These are phyloP conservation scores for Brachionus plicatilis DNA, from an alignment of 1,140 invertebrate species.

Conservation along the genomic window DNA sequence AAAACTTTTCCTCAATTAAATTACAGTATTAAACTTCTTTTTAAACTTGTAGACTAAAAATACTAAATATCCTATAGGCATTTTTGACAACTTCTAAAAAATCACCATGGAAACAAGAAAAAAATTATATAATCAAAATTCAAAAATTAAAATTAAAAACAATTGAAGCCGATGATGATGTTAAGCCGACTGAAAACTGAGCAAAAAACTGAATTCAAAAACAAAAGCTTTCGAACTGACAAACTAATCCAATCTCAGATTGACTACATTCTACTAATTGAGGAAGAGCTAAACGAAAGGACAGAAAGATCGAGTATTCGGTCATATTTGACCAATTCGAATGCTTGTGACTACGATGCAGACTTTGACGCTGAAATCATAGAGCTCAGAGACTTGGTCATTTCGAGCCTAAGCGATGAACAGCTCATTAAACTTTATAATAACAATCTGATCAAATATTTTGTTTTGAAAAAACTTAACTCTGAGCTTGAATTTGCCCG, in stretches of 20 bases:
- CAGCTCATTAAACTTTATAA: not conserved
- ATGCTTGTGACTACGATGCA: not conserved
- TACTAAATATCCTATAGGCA: not conserved
- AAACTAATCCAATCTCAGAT: constrained; percentile 4
- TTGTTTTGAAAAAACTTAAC: not conserved
- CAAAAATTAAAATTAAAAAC: not conserved
- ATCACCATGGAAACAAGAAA: not conserved
- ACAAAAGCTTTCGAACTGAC: not conserved
- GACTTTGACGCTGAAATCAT: not conserved
- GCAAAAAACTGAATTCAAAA: not conserved
- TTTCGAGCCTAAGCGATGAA: not conserved
- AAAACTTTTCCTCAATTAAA: not conserved
- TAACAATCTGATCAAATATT: not conserved
- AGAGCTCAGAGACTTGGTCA: not conserved
- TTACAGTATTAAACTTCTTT: too few species aligned
- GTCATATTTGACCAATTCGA: not conserved
- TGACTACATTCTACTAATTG: not conserved
- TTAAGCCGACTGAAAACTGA: not conserved
- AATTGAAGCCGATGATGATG: not conserved
- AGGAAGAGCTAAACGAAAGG: not conserved
- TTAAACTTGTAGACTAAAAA: not conserved
- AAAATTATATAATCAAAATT: not conserved
- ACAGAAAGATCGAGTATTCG: not conserved
- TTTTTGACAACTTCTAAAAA: not conserved
- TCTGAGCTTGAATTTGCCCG: not conserved